A percentile compares a stretch with the other conserved stretches of the same genome.
Conservation (phyloP, 1,140 invertebrate genomes). For the Antheraea mylitta region DNA sequence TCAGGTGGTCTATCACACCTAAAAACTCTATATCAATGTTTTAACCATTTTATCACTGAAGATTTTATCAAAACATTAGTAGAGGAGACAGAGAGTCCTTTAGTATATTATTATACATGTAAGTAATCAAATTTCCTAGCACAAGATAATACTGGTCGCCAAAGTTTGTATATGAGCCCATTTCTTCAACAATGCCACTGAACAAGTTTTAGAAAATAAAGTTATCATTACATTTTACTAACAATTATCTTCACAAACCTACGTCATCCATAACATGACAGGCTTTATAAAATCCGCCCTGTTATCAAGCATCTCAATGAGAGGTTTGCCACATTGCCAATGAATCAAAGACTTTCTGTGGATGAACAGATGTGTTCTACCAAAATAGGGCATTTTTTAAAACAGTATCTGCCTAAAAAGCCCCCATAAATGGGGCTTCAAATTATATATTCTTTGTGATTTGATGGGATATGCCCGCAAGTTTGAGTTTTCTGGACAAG, state of each 20-base stretch:
- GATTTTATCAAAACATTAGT: constrained; percentile 41
- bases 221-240: constrained; percentile 43
- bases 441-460: constrained; percentile 46
- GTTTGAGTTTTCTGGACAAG: constrained; percentile 34
- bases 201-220: constrained; percentile 52
- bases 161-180: constrained; percentile 39
- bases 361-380: constrained; percentile 40
- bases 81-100: constrained; percentile 35
- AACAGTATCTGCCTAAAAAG: constrained; percentile 25
- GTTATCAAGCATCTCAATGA: constrained; percentile 48
- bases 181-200: constrained; percentile 47
- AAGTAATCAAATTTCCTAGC: constrained; percentile 32
- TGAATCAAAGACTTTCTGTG: constrained; percentile 40
- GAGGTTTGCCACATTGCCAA: constrained; percentile 48
- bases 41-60: too few relatives aligned
- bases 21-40: too few relatives aligned
- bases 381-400: constrained; percentile 27
- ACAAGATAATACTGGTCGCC: constrained; percentile 33
- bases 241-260: constrained; percentile 40
- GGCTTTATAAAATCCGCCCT: background rate
- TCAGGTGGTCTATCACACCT: too few relatives aligned
- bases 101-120: constrained; percentile 24
- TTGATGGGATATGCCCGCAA: constrained; percentile 30
- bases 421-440: constrained; percentile 50
- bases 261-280: constrained; percentile 49